A percentile compares a stretch with the other conserved stretches of the same genome.
Conservation (phyloP, 2,888 invertebrate genomes). For the Acanthosepion esculentum region DNA sequence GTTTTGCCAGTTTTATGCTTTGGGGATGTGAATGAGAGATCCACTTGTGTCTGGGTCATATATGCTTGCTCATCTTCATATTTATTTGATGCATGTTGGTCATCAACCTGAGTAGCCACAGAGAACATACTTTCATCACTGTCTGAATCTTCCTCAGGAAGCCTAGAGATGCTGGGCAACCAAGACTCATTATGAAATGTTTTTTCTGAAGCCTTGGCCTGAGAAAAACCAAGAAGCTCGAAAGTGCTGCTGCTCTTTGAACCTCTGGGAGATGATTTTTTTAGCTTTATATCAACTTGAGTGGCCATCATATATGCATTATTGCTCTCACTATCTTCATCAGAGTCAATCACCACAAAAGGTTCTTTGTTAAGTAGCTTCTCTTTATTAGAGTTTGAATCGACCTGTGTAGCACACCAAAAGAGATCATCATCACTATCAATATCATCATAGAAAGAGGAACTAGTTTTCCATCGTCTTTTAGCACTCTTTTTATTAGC, state of each 20-base stretch:
- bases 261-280: background rate
- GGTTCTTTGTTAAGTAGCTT: background rate
- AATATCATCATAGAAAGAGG: background rate
- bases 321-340: background rate
- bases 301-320: background rate
- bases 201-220: background rate
- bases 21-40: background rate
- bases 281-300: background rate
- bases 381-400: background rate
- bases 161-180: background rate
- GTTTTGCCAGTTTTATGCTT: background rate
- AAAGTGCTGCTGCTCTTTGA: background rate
- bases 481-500: no score
- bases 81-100: background rate
- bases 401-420: conserved; percentile 1
- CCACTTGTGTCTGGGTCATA: background rate
- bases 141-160: background rate
- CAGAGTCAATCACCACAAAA: background rate
- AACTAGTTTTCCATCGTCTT: background rate
- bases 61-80: background rate
- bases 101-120: conserved; percentile 41
- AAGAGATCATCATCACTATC: background rate
- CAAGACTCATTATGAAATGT: background rate
- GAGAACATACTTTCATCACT: conserved; percentile 39
- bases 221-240: background rate